Evolutionary conservation across 2,888 invertebrate species (phyloP), one percentile per base, ranked within the genome.

Genomic region (Lumbricus terrestris): DNA sequence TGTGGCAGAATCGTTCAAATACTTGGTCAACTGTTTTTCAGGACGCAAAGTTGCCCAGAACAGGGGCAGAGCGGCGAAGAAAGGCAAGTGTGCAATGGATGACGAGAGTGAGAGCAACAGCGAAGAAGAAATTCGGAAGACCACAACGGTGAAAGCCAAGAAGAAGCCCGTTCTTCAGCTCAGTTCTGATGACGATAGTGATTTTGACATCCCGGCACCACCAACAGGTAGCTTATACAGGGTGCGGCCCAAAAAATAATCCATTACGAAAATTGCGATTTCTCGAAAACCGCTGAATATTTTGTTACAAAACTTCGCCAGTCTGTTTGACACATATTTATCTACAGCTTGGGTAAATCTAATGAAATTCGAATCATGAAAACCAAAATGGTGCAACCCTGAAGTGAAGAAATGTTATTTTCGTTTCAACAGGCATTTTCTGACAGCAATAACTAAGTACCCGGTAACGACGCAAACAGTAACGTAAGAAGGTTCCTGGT

Each of bases 141-240:
- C n/a, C n/a, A 34, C 42, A 15, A 90, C 33, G 88, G 37, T 5
- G 16, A 69, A 54, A 33, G n/a, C 33, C 0, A 37, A 34, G 18
- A 89, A 34, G 34, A 29, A 34, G 20, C 34, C 90, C 37, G 38
- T 37, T 33, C 47, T 37, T 37, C 37, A n/a, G 89, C 34, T 47
- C 90, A 93, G 92, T 89, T 93, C 93, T 16, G 93, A 93, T 88
- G 93, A 93, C 15, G 94, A 93, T 29, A 93, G 93, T 89, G 94
- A 94, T 89, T 82, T 88, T 38, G 90, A 90, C 34, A 85, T 85
- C 37, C 85, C 85, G 35, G 6, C 85, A 15, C 85, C 34, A 18
- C 85, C 69, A 8, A 29, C 69, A 69, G 69, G 69, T 69, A 69
- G 13, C 16, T 69, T n/a, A n/a, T 0, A 69, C n/a, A n/a, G 5